These are phyloP conservation scores for Hemitrygon akajei DNA, from an alignment of 2,797 vertebrate genomes.

Conservation along the genomic window DNA sequence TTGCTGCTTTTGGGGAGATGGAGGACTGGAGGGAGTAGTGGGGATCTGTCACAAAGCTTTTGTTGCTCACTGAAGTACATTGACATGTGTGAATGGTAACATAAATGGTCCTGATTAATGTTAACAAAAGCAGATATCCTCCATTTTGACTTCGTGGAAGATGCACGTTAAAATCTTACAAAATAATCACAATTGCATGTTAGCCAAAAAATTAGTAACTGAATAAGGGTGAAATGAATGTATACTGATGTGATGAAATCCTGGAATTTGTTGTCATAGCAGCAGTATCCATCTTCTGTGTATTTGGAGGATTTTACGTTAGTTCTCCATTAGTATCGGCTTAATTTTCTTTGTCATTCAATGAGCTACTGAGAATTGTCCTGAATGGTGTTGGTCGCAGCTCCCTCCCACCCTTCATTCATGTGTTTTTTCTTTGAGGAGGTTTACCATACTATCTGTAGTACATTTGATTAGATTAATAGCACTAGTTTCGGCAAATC, in stretches of 20 bases:
- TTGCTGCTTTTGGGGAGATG: constrained; percentile 11
- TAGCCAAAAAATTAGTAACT: neutral
- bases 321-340: constrained; percentile 11
- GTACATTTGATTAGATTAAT: constrained; percentile 17
- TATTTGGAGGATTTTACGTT: neutral
- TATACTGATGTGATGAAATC: neutral
- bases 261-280: neutral
- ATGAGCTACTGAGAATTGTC: constrained; percentile 12
- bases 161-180: constrained; percentile 52
- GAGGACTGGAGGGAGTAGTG: neutral
- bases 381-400: neutral
- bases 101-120: constrained; percentile 24
- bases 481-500: neutral
- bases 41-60: constrained; percentile 11
- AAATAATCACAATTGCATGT: neutral
- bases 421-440: neutral
- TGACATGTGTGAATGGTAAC: constrained; percentile 21
- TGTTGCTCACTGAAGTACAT: constrained; percentile 19
- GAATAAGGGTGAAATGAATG: neutral
- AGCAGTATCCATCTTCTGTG: neutral
- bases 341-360: constrained; percentile 12
- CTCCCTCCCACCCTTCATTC: neutral
- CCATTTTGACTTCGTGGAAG: constrained; percentile 68
- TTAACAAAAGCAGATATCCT: constrained; percentile 54
- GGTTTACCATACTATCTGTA: neutral